Base-by-base conservation (phyloP, 92 coral and sea anemone genomes). In the Palythoa heliodiscus region DNA sequence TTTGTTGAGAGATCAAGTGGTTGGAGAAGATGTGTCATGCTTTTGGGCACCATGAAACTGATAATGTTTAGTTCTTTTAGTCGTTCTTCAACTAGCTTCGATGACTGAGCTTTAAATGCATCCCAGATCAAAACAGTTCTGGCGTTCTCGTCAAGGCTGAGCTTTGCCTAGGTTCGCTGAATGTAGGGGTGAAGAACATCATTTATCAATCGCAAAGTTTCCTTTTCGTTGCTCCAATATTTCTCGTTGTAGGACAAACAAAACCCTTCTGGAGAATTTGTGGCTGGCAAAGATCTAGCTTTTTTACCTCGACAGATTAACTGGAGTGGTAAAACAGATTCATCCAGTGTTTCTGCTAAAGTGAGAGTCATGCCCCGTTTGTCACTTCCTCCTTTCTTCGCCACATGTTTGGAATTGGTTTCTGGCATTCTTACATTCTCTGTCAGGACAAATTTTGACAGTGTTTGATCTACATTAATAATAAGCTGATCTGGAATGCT, bases 371-470 rank as follows among this genome's bases (percentile, higher is more conserved):
- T 60, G 68, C 68, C 68, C 68, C 22, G 68, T 60, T 60, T 60
- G 68, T 60, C 23, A 60, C 68, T 60, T 60, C 68, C 35, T n/a
- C 82, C 88, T 74, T 85, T 85, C 38, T 40, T 85, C 24, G 82
- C 60, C 58, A 85, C 52, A 48, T 73, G 73, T 53, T 23, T 73
- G 13, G 82, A 55, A 57, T 52, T 73, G 68, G 22, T 60, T 60
- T 60, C 22, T 60, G 68, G 5, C 68, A 60, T 60, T 50, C 83
- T 73, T 53, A 88, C 83, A 58, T 84, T 89, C 24, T 84, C 88
- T n/a, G 88, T 71, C 29, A 86, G 88, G 70, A 89, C 88, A 52
- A 75, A 89, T 77, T 84, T 84, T 19, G 88, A n/a, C n/a, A n/a
- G n/a, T n/a, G n/a, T n/a, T n/a, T n/a, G n/a, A n/a, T n/a, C n/a